Evolutionary conservation across 2,113 vertebrate species (phyloP).

Genomic region (Channa argus): DNA sequence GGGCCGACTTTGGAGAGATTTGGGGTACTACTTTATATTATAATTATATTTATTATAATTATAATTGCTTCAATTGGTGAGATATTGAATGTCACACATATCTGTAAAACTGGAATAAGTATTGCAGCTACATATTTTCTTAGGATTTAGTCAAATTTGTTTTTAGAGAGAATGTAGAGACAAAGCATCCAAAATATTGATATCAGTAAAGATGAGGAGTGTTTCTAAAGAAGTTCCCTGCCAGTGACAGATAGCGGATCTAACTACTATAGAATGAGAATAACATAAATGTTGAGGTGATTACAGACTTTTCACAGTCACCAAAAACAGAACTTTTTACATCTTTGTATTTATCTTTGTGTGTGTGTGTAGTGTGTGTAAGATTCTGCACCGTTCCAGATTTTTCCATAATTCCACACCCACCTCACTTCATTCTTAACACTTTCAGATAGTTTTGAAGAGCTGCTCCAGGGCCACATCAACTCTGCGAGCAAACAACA

Average conservation of each 20-base stretch:
- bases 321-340: not conserved
- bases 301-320: not conserved
- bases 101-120: slow-evolving; percentile 3
- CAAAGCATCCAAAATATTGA: not conserved
- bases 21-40: not conserved
- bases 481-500: slow-evolving; percentile 18
- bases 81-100: slow-evolving; percentile 2
- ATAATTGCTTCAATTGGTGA: slow-evolving; percentile 3
- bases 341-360: not conserved
- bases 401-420: slow-evolving; percentile 6
- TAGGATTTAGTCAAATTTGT: slow-evolving; percentile 1
- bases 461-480: slow-evolving; percentile 21
- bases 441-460: slow-evolving; percentile 20
- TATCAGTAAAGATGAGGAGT: no score
- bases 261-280: no score
- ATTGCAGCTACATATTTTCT: slow-evolving; percentile 1
- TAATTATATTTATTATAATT: no score
- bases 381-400: slow-evolving; percentile 10
- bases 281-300: no score
- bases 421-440: slow-evolving; percentile 23
- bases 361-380: not conserved
- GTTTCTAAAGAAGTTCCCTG: no score
- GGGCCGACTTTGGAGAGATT: slow-evolving; percentile 26
- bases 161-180: not conserved
- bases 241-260: no score